phyloP scores from a whole-genome alignment of 2,797 vertebrate genomes.

The Hoplostethus mediterraneus region DNA sequence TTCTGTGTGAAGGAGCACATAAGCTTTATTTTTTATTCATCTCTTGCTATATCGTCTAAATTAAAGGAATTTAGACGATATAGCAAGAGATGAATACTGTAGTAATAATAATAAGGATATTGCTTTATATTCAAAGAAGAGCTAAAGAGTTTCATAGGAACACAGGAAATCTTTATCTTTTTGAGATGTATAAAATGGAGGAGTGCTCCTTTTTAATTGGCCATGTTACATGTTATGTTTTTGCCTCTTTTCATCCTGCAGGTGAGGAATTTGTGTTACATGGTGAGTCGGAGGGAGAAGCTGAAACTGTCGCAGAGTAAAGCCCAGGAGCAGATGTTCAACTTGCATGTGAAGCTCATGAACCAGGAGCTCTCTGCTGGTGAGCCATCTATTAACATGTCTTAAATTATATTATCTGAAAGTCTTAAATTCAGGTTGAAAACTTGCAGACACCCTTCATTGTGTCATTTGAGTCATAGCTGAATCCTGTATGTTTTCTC shows the following conservation, averaged over 20 bases:
- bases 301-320: constrained; percentile 96
- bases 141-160: neutral
- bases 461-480: too few relatives aligned
- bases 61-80: neutral
- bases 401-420: too few relatives aligned
- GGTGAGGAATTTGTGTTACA: constrained; percentile 99
- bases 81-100: neutral
- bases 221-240: neutral
- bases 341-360: constrained; percentile 92
- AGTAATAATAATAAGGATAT: neutral
- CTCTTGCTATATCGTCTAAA: too few relatives aligned
- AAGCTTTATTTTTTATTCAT: too few relatives aligned
- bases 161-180: neutral
- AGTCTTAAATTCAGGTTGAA: too few relatives aligned
- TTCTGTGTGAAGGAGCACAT: neutral
- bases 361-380: constrained; percentile 93
- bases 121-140: neutral
- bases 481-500: constrained; percentile 3
- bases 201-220: neutral
- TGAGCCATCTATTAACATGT: constrained; percentile 66
- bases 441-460: neutral
- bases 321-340: constrained; percentile 97
- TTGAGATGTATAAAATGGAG: neutral
- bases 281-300: constrained; percentile 98
- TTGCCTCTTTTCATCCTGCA: constrained; percentile 55